These are phyloP conservation scores for Phalloptychus januarius DNA, from an alignment of 2,797 vertebrate genomes.

Conservation along the genomic window DNA sequence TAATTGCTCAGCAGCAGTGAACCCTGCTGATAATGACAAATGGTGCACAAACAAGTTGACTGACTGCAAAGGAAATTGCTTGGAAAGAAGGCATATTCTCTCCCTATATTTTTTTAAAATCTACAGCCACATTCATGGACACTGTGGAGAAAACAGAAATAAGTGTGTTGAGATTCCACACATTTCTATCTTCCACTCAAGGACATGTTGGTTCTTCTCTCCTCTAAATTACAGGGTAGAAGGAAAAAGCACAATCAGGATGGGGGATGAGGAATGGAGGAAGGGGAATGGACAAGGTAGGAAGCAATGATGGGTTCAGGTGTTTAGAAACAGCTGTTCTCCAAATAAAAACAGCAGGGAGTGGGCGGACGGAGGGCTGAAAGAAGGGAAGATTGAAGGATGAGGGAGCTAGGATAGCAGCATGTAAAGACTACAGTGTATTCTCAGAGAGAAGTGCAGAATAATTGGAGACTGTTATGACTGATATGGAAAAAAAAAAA, in stretches of 20 bases:
- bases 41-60: conserved; percentile 37
- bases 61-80: conserved; percentile 24
- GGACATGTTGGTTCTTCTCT: conserved; percentile 73
- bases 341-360: conserved; percentile 47
- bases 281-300: conserved; percentile 15
- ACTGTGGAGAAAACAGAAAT: conserved; percentile 55
- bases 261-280: background rate
- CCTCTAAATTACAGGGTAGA: conserved; percentile 75
- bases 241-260: conserved; percentile 33
- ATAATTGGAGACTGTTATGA: conserved; percentile 57
- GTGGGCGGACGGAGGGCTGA: conserved; percentile 21
- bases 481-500: conserved; percentile 42
- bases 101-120: background rate
- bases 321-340: conserved; percentile 79
- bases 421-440: conserved; percentile 1
- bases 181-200: conserved; percentile 70
- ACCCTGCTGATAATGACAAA: conserved; percentile 56
- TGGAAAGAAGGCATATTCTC: background rate
- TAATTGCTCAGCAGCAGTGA: conserved; percentile 55
- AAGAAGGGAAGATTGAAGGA: conserved; percentile 22
- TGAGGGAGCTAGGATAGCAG: conserved; percentile 19
- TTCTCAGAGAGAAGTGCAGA: conserved; percentile 54
- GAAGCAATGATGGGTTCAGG: conserved; percentile 68
- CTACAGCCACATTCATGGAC: conserved; percentile 11
- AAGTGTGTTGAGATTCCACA: conserved; percentile 67